Conservation (phyloP, 2,797 vertebrate species). For the Xiphophorus birchmanni region DNA sequence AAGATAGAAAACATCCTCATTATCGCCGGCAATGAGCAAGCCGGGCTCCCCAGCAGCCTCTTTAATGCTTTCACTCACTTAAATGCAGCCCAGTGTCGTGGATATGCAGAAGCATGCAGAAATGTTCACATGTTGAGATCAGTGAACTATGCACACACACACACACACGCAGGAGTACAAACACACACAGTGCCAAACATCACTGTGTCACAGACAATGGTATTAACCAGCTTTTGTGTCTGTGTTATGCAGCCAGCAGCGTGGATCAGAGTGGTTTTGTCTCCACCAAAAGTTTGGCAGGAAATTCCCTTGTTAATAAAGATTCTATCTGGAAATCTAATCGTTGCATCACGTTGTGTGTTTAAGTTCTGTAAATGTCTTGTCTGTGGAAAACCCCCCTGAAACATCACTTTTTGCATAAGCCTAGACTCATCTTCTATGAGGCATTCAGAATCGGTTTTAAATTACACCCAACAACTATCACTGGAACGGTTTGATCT, state of each 20-base stretch:
- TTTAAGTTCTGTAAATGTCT: neutral
- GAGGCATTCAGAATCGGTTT: neutral
- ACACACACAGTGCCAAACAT: slow-evolving; percentile 23
- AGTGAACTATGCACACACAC: neutral
- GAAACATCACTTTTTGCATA: neutral
- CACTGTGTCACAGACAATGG: slow-evolving; percentile 44
- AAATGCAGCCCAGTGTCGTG: slow-evolving; percentile 41
- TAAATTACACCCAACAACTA: neutral
- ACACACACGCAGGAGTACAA: neutral
- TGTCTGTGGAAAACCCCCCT: neutral
- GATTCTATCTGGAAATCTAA: neutral
- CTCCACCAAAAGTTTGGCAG: neutral
- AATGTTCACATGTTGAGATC: slow-evolving; percentile 5
- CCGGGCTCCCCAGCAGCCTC: slow-evolving; percentile 62
- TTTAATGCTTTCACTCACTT: slow-evolving; percentile 74
- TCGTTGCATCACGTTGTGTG: neutral
- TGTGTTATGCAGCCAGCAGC: slow-evolving; percentile 8
- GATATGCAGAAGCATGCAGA: slow-evolving; percentile 17
- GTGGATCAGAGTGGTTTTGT: neutral
- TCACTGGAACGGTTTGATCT: neutral
- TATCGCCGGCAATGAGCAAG: slow-evolving; percentile 69
- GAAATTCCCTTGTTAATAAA: neutral
- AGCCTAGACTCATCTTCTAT: neutral
- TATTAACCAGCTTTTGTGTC: slow-evolving; percentile 48
- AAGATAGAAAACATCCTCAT: slow-evolving; percentile 83